Base-by-base conservation (phyloP, 2,113 vertebrate genomes). In the Butorides virescens region DNA sequence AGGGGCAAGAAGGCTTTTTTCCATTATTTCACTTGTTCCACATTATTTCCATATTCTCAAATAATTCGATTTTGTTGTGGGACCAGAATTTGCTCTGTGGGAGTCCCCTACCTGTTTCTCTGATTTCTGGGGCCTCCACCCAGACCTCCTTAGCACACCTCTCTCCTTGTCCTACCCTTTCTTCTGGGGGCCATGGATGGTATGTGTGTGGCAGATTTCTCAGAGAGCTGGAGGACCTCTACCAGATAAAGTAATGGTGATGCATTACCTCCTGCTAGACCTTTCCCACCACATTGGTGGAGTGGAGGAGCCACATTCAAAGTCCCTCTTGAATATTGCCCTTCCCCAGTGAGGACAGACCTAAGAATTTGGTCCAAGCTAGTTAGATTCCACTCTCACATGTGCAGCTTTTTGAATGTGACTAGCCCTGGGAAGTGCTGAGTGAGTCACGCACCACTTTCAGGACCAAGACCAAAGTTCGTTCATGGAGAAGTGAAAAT, bases 401-500 rank as follows among this genome's bases (percentile, higher is more conserved):
- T 14, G 13, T 72, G 10, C 16, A 74, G 8, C 22, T 75, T 83
- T 84, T 42, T 75, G 56, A 77, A 63, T 27, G 30, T 52, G 50
- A 42, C 19, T 44, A 49, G 26, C 34, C 18, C 72, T 88, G 58
- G 46, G 42, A 83, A 94, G 18, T 47, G 42, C 7, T 67, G 55
- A 56, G 52, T 87, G 70, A 87, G 19, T 90, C 36, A 85, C 0
- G 2, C 15, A 65, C 4, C 26, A 21, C 12, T 96, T 95, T 58
- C 84, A 93, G 36, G 30, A 68, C 56, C 52, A 52, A 81, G 26
- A 61, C 34, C 87, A 65, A 92, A 76, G 30, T 4, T 91, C 34
- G 10, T 46, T 91, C 27, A 81, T 44, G 76, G 53, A 90, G 84
- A 93, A 95, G 85, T 85, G 52, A 93, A 86, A 95, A 76, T 20